phyloP scores from a whole-genome alignment of 2,888 invertebrate genomes.

The Notodromas monacha region DNA sequence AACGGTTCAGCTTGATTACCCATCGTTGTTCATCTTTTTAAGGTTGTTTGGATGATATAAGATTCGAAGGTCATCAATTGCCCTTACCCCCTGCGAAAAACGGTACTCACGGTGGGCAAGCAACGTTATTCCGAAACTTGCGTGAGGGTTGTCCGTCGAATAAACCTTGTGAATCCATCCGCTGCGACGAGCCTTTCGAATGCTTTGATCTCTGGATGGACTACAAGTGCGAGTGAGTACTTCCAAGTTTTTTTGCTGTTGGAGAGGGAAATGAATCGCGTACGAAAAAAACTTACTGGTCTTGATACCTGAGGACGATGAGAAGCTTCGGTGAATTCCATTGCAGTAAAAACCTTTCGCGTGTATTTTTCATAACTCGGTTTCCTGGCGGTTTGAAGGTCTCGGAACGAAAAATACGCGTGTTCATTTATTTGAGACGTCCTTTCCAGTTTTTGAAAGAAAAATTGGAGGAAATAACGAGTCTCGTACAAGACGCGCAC shows the following conservation, averaged over 20 bases:
- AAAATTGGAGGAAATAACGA: too few species aligned
- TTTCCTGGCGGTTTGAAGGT: too few species aligned
- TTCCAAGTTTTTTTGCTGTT: background rate
- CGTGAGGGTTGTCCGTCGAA: slow-evolving; percentile 75
- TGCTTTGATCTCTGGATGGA: slow-evolving; percentile 93
- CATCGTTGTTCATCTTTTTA: too few species aligned
- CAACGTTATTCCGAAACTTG: slow-evolving; percentile 65
- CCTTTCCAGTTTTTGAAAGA: too few species aligned
- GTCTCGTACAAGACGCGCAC: too few species aligned
- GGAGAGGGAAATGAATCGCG: too few species aligned
- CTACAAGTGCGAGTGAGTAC: slow-evolving; percentile 86
- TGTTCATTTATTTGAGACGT: too few species aligned
- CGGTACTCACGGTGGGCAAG: slow-evolving; percentile 79
- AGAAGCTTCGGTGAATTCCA: too few species aligned
- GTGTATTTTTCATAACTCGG: background rate
- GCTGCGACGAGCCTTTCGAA: slow-evolving; percentile 68
- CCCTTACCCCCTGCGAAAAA: slow-evolving; percentile 79
- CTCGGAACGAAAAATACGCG: too few species aligned
- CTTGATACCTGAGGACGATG: too few species aligned
- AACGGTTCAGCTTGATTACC: background rate
- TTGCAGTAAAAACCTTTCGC: too few species aligned
- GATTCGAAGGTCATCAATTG: slow-evolving; percentile 72
- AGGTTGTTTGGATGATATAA: slow-evolving; percentile 47
- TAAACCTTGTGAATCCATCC: slow-evolving; percentile 72
- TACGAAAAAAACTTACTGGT: too few species aligned